Evolutionary conservation across 2,113 vertebrate genomes (phyloP), one percentile per base, ranked within the genome.

Genomic region (Neodon shergylaensis): DNA sequence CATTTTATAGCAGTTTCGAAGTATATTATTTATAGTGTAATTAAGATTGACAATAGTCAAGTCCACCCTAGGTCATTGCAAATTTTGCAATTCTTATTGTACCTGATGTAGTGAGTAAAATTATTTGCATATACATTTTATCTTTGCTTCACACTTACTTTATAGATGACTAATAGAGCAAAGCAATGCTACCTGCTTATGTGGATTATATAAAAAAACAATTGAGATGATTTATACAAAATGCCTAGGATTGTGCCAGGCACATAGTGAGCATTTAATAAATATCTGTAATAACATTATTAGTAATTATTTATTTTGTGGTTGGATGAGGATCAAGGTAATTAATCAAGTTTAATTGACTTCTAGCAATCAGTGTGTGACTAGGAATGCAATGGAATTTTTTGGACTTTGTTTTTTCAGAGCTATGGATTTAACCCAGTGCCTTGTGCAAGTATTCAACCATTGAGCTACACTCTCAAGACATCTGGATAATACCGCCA

Each of bases 341-440:
- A 89, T 83, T 76, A 73, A 82, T 91, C 92, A 78, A 83, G 22
- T 77, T 93, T 92, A 94, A 92, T 76, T 92, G 78, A 68, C 44
- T 78, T 33, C 82, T 61, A 94, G n/a, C 12, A 85, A 82, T 94
- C 47, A 63, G 6, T 52, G 7, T 90, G 14, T 92, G 44, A 68
- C 31, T 88, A 83, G 17, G 9, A 54, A 91, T 94, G 72, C 84
- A 92, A 84, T 66, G 4, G 77, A n/a, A 44, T 92, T 92, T 85
- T 36, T 96, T n/a, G 66, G 54, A 77, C 73, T 74, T 74, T 42
- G 11, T 31, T 52, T 73, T 73, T 52, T 31, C 22, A 58, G 8
- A 39, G 31, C 4, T 54, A 16, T 16, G 49, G 36, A 73, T 88
- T 88, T 52, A 73, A 74, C 9, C 70, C 11, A 39, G 24, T n/a